A percentile compares a stretch with the other conserved stretches of the same genome.
phyloP scores from a whole-genome alignment of 2,797 vertebrate species.

The Chelidonichthys spinosus region DNA sequence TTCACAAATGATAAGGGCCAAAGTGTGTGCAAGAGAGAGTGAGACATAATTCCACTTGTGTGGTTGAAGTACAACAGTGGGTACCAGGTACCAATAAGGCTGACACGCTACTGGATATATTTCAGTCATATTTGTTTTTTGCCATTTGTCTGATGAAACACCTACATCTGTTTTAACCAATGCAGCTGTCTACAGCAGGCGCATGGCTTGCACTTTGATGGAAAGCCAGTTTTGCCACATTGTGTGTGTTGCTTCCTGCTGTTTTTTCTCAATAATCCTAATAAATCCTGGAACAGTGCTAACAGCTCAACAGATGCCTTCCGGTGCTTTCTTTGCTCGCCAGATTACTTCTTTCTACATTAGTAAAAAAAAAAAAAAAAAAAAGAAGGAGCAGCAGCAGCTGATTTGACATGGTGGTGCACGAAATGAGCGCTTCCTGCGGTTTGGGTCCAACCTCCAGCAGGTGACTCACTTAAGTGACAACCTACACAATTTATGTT shows the following conservation, averaged over 20 bases:
- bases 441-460: not conserved
- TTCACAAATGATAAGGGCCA: not conserved
- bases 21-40: not conserved
- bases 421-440: not conserved
- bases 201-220: not conserved
- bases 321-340: not conserved
- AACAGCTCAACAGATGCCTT: slow-evolving; percentile 5
- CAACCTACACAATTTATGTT: not conserved
- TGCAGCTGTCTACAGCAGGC: not conserved
- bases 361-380: not conserved
- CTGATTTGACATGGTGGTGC: not conserved
- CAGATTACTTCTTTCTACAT: slow-evolving; percentile 1
- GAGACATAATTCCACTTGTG: not conserved
- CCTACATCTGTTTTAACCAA: not conserved
- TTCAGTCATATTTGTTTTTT: not conserved
- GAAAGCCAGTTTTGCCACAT: not conserved
- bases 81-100: too few relatives aligned
- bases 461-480: not conserved
- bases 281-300: not conserved
- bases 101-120: not conserved
- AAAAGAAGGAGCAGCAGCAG: not conserved
- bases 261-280: not conserved
- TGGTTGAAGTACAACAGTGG: not conserved
- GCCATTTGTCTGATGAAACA: slow-evolving; percentile 1
- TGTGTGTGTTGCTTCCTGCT: not conserved